Base-by-base conservation (phyloP, 2,888 invertebrate species). In the Lasioglossum morio region DNA sequence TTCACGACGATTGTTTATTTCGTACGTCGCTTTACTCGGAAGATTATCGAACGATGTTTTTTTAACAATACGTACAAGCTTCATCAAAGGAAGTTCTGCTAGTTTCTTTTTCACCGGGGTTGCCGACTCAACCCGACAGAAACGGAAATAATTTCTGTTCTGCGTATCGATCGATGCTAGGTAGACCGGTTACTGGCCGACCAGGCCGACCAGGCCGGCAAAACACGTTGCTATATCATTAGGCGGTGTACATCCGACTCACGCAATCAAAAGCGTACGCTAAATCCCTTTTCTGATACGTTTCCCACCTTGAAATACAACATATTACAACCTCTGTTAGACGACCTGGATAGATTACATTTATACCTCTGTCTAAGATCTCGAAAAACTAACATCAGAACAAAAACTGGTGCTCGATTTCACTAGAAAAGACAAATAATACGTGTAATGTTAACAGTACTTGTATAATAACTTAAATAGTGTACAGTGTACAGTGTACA, bases 211-310 rank as follows among this genome's bases (percentile, higher is more conserved):
- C 34, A 34, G 34, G 2, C 34, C 34, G 34, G 3, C 77, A 60
- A 78, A 83, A 84, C 78, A 72, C 86, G 85, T 86, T 85, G 76
- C 85, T 70, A 85, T 81, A 81, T 86, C 48, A 86, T 85, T 86
- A 86, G 60, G 60, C 63, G 66, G 72, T 70, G 70, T 27, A 66
- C 30, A 48, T 48, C 72, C 34, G 43, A 23, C 72, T 73, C 72
- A 48, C 48, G 72, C 72, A 48, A 73, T 23, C 30, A 48, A 34
- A 30, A 43, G 30, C 27, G 48, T 30, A 48, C 72, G 19, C 14
- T 4, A 14, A n/a, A 16, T 40, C n/a, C 4, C 69, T 40, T 23
- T 1, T 40, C 12, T 66, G 66, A 19, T 30, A 66, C 34, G 30
- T 34, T 30, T 19, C 8, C 34, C 34, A 16, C 63, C 63, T 34